These are phyloP conservation scores for Drosophila serrata DNA, from an alignment of 1,140 invertebrate genomes.

Conservation along the genomic window DNA sequence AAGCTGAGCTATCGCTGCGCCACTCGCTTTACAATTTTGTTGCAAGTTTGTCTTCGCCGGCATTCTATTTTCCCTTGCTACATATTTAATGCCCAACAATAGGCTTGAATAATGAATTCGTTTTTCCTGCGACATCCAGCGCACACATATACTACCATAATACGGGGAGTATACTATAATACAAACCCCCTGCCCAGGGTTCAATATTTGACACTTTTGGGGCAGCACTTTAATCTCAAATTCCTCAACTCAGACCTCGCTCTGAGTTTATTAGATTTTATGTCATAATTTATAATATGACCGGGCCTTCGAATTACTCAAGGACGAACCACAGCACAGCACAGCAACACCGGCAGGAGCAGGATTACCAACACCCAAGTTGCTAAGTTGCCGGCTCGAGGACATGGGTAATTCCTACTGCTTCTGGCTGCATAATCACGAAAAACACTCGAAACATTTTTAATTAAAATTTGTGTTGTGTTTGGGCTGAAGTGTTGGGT, in stretches of 20 bases:
- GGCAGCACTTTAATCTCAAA: conserved; percentile 53
- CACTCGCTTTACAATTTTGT: conserved; percentile 60
- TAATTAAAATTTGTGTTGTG: conserved; percentile 79
- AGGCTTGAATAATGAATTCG: conserved; percentile 77
- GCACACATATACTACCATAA: conserved; percentile 2
- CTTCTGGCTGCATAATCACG: conserved; percentile 54
- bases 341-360: conserved; percentile 21
- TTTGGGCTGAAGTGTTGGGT: conserved; percentile 54
- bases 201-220: conserved; percentile 71
- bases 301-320: conserved; percentile 53
- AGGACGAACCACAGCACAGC: conserved; percentile 36
- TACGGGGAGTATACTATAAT: not conserved
- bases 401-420: conserved; percentile 40
- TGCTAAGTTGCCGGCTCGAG: conserved; percentile 38
- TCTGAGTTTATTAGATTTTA: conserved; percentile 68
- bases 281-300: conserved; percentile 77
- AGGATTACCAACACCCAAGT: conserved; percentile 18
- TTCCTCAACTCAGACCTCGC: conserved; percentile 22
- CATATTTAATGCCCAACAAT: conserved; percentile 77
- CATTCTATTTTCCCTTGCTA: conserved; percentile 40
- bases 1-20: conserved; percentile 18
- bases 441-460: conserved; percentile 72
- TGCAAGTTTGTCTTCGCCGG: conserved; percentile 51
- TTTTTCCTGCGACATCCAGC: conserved; percentile 46
- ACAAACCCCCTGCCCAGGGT: conserved; percentile 8